phyloP scores from a whole-genome alignment of 2,113 vertebrate genomes.

The Neomonachus schauinslandi region DNA sequence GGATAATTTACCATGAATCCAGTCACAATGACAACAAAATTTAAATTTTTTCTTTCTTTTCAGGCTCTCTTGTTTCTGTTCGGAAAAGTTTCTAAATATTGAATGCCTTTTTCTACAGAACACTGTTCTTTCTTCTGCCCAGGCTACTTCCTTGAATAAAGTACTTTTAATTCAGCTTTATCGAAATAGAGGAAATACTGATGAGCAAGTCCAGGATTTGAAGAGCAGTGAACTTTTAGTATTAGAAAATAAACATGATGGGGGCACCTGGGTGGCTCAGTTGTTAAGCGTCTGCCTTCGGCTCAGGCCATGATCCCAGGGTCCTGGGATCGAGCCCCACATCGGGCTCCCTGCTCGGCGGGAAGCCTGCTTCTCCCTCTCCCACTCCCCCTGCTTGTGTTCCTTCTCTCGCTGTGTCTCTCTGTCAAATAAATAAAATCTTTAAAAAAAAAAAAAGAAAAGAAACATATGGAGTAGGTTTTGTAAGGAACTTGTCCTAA shows the following conservation, averaged over 20 bases:
- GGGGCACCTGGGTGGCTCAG: no score
- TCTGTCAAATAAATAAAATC: no score
- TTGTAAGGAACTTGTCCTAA: background rate
- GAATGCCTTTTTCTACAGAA: constrained; percentile 44
- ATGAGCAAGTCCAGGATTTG: background rate
- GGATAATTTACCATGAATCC: background rate
- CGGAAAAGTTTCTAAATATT: background rate
- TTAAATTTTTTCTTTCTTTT: background rate
- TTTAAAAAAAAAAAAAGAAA: background rate
- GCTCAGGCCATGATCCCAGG: no score
- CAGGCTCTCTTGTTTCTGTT: constrained; percentile 18
- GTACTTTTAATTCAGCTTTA: background rate
- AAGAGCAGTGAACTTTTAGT: background rate
- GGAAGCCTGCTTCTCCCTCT: no score
- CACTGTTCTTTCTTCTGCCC: background rate
- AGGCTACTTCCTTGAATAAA: constrained; percentile 43
- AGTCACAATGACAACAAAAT: background rate
- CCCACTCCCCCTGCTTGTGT: no score
- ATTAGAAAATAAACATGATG: background rate
- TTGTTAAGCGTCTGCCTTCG: no score
- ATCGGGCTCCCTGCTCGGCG: no score
- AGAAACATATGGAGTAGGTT: background rate
- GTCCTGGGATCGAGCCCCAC: no score
- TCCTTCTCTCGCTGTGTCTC: no score
- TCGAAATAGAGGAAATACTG: background rate